Conservation (phyloP, 2,797 vertebrate genomes). For the Cossypha niveicapilla region DNA sequence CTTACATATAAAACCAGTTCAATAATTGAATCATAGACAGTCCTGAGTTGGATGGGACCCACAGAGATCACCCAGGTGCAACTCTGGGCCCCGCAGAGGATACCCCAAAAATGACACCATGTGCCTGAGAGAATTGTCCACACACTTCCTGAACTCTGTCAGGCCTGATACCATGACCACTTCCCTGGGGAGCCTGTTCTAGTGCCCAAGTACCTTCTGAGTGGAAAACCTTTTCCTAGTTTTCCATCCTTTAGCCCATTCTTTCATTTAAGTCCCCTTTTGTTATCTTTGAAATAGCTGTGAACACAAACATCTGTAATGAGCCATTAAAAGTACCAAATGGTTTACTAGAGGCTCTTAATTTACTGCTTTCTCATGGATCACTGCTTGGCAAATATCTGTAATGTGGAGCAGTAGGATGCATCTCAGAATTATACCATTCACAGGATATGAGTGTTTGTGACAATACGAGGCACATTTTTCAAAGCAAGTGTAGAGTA, state of each 20-base stretch:
- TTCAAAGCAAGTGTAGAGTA: neutral
- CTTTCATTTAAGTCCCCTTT: neutral
- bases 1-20: neutral
- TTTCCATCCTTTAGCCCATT: neutral
- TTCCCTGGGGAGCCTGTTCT: neutral
- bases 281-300: neutral
- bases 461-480: rapidly evolving
- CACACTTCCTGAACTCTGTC: neutral
- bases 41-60: neutral
- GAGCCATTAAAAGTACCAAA: neutral
- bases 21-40: neutral
- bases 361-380: neutral
- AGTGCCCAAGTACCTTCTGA: rapidly evolving
- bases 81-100: neutral
- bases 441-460: neutral
- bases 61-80: neutral
- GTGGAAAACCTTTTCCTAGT: neutral
- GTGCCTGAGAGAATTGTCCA: neutral
- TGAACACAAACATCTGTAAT: neutral
- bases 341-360: neutral
- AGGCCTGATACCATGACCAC: neutral
- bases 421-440: neutral
- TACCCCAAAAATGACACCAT: neutral
- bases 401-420: neutral
- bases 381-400: neutral